These are phyloP conservation scores for Menidia beryllina DNA, from an alignment of 2,113 vertebrate genomes.

Conservation along the genomic window DNA sequence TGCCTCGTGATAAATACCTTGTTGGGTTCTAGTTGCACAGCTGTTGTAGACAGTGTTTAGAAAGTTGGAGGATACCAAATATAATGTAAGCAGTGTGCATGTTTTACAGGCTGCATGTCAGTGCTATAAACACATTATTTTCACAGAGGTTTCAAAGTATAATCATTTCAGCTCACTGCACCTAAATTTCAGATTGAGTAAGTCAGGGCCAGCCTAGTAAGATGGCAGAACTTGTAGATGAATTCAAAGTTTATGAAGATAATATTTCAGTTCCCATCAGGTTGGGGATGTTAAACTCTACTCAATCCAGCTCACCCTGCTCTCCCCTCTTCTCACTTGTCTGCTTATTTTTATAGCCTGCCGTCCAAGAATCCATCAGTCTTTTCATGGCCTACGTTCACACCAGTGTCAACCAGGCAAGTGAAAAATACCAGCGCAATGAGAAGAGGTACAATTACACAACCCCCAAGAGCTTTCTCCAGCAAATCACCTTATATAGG, in stretches of 20 bases:
- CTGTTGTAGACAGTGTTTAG: slow-evolving; percentile 75
- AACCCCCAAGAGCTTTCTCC: slow-evolving; percentile 87
- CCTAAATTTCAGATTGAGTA: slow-evolving; percentile 86
- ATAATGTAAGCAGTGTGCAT: slow-evolving; percentile 77
- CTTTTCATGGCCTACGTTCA: slow-evolving; percentile 88
- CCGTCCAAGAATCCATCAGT: slow-evolving; percentile 84
- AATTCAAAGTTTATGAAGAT: slow-evolving; percentile 83
- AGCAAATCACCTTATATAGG: slow-evolving; percentile 86
- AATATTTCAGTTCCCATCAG: slow-evolving; percentile 80
- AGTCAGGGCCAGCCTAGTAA: slow-evolving; percentile 79
- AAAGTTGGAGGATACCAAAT: slow-evolving; percentile 87
- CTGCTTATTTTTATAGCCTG: slow-evolving; percentile 82
- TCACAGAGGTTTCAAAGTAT: slow-evolving; percentile 80
- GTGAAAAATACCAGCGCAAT: slow-evolving; percentile 82
- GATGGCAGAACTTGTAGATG: slow-evolving; percentile 84
- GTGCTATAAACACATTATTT: slow-evolving; percentile 78
- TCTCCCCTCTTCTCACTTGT: slow-evolving; percentile 60
- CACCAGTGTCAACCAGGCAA: slow-evolving; percentile 83
- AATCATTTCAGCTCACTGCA: slow-evolving; percentile 79
- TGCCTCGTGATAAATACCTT: slow-evolving; percentile 89
- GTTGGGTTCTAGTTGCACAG: slow-evolving; percentile 84
- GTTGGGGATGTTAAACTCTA: slow-evolving; percentile 77
- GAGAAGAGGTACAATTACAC: slow-evolving; percentile 86
- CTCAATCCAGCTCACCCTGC: slow-evolving; percentile 72
- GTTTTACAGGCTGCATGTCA: slow-evolving; percentile 72